phyloP scores from a whole-genome alignment of 2,113 vertebrate genomes.

The Pedetes capensis region DNA sequence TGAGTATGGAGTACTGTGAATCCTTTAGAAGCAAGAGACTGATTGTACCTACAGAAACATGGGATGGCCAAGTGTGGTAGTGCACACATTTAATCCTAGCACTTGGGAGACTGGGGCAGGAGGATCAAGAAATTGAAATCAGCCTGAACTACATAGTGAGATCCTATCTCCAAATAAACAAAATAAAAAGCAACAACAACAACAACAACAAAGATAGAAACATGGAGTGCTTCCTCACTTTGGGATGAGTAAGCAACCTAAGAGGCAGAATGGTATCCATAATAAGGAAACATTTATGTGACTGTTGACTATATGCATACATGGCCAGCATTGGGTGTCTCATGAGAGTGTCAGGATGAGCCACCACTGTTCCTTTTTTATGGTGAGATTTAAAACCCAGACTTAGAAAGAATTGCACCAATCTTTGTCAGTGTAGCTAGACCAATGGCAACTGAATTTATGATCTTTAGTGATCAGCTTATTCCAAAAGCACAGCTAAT shows the following conservation, averaged over 20 bases:
- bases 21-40: background rate
- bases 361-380: background rate
- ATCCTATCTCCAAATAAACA: no score
- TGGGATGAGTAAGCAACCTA: background rate
- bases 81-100: no score
- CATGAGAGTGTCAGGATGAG: background rate
- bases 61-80: background rate
- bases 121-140: no score
- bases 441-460: background rate
- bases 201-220: background rate
- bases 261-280: background rate
- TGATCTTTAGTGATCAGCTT: background rate
- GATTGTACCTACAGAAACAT: no score
- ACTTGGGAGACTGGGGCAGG: no score
- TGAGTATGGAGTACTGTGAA: accelerated
- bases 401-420: background rate
- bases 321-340: background rate
- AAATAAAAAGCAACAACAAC: no score
- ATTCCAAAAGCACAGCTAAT: background rate
- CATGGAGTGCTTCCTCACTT: background rate
- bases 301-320: background rate
- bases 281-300: background rate
- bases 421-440: background rate
- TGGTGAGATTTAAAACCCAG: background rate
- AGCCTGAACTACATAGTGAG: no score